These are phyloP conservation scores for Druon quercuslanigerum DNA, from an alignment of 1,140 invertebrate genomes.

Conservation along the genomic window DNA sequence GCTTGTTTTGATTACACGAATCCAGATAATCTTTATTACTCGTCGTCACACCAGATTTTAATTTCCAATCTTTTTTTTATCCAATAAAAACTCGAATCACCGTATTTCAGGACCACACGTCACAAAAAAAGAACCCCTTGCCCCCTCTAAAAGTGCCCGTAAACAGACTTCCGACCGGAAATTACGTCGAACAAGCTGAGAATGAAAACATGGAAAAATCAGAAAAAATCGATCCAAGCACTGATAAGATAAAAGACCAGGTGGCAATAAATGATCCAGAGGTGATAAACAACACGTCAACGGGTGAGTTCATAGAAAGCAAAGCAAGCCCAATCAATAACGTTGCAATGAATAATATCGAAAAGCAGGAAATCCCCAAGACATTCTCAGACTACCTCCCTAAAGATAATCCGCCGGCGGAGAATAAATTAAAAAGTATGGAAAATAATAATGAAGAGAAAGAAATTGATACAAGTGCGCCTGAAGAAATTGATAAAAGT, in stretches of 20 bases:
- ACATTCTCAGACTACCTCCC: background rate
- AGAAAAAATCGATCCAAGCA: constrained; percentile 20
- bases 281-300: background rate
- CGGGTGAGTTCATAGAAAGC: constrained; percentile 15
- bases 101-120: background rate
- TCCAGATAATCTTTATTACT: no score
- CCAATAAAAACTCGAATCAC: background rate
- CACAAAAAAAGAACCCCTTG: constrained; percentile 53
- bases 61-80: no score
- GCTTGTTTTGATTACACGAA: no score
- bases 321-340: background rate
- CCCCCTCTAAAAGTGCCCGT: constrained; percentile 61
- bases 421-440: background rate
- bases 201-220: constrained; percentile 48
- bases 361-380: background rate
- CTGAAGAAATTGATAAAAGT: background rate
- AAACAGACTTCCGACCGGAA: constrained; percentile 47
- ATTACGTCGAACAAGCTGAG: constrained; percentile 49
- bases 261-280: background rate
- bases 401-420: no score
- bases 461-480: background rate
- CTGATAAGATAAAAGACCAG: constrained; percentile 14
- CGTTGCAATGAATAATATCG: background rate
- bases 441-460: background rate
- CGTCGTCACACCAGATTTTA: no score